A percentile compares a stretch with the other conserved stretches of the same genome.
Evolutionary conservation across 2,113 vertebrate species (phyloP).

Genomic region (Myiopsitta monachus): DNA sequence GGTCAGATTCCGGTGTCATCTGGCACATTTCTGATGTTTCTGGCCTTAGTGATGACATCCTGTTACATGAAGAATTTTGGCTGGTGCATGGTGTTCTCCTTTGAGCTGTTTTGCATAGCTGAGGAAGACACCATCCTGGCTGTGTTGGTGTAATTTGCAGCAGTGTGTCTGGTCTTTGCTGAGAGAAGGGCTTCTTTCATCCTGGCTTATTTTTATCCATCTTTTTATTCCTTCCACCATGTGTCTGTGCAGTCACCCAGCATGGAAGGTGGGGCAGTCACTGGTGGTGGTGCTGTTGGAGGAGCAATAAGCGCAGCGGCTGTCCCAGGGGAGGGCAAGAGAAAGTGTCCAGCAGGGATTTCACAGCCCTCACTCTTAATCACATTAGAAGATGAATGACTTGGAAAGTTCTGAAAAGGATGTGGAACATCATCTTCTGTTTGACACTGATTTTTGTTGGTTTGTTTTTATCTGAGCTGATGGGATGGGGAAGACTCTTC

Average conservation of each 20-base stretch:
- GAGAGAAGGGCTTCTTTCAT: background rate
- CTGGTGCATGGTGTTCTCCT: constrained; percentile 51
- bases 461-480: background rate
- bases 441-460: background rate
- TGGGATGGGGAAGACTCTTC: background rate
- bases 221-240: background rate
- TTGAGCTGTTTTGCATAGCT: constrained; percentile 40
- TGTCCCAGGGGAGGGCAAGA: background rate
- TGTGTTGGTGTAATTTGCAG: background rate
- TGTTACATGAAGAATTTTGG: constrained; percentile 48
- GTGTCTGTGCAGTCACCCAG: background rate
- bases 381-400: background rate
- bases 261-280: too few relatives aligned
- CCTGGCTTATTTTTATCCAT: background rate
- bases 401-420: background rate
- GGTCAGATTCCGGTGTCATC: constrained; percentile 39
- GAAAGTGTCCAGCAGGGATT: background rate
- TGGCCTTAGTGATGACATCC: constrained; percentile 24
- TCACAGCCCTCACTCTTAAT: background rate
- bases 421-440: background rate
- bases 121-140: constrained; percentile 25
- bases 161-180: background rate
- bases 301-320: background rate
- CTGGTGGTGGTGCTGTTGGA: background rate
- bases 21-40: constrained; percentile 38